Evolutionary conservation across 2,797 vertebrate species (phyloP).

Genomic region (Acomys russatus): DNA sequence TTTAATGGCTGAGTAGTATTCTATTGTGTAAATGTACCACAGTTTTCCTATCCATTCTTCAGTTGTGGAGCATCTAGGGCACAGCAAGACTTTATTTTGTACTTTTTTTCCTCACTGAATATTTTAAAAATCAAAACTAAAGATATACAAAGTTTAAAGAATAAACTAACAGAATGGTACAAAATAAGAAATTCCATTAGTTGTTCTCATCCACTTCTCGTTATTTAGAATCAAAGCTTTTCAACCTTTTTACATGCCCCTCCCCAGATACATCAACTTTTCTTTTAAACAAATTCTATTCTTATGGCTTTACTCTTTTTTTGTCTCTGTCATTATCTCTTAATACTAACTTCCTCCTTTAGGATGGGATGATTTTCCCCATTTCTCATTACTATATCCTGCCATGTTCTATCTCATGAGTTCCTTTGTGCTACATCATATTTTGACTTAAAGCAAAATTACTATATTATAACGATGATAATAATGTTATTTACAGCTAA

Average conservation of each 20-base stretch:
- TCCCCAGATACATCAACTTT: neutral
- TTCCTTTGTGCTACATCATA: neutral
- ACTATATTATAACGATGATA: neutral
- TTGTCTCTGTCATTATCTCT: neutral
- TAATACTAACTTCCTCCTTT: conserved; percentile 32
- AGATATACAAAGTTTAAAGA: neutral
- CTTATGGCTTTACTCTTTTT: neutral
- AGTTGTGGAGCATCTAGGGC: no score
- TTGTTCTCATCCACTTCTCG: neutral
- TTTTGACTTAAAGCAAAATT: conserved; percentile 39
- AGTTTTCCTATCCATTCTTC: no score
- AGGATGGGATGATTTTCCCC: conserved; percentile 19
- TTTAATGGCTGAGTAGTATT: no score
- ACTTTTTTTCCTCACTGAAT: neutral
- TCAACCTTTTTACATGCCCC: neutral
- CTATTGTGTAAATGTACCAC: no score
- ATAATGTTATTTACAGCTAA: conserved; percentile 5
- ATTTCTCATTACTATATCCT: neutral
- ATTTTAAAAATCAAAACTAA: conserved; percentile 31
- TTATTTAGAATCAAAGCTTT: neutral
- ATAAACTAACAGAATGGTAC: conserved; percentile 9
- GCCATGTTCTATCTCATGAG: neutral
- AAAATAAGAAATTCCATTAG: neutral
- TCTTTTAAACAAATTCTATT: neutral
- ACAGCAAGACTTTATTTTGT: neutral